Base-by-base conservation (phyloP, 2,113 vertebrate species). In the Trogon surrucura region DNA sequence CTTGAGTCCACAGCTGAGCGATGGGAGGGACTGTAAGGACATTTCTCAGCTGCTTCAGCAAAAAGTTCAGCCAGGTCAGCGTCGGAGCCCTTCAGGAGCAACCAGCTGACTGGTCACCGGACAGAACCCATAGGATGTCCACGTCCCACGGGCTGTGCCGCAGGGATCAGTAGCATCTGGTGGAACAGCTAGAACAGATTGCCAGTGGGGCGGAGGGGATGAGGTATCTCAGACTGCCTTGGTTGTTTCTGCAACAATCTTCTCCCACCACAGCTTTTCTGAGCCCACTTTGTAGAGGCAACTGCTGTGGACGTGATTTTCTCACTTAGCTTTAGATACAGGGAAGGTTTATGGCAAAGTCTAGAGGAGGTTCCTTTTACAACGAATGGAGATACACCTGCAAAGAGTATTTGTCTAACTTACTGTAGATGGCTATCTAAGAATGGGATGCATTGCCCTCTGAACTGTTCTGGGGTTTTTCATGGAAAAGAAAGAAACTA, bases 41-140 rank as follows among this genome's bases (percentile, higher is more conserved):
- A 57, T 48, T 91, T 88, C 94, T 93, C 80, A 84, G 73, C 94
- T 95, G 91, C 77, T 89, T 93, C 94, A 93, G 86, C 80, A 91
- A 57, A 69, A 92, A 64, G 69, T 80, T 92, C 73, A 91, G 83
- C 83, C 91, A 80, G 94, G 88, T 95, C 94, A 95, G 85, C 16
- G 0, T 78, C 48, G 8, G 73, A 78, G 77, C 60, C 85, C 67
- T 66, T 54, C 91, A 86, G 92, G 75, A 95, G 64, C 50, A 70
- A 61, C 51, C 77, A 89, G 45, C 73, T 80, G 85, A 38, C 38
- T 61, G 85, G 92, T 72, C 81, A 60, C 41, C 4, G 4, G 79
- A 13, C 81, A 58, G 91, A 41, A 1, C 3, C 3, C 4, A 0
- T 10, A 60, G 69, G 79, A 57, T 22, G 64, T 20, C 75, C 25